A percentile compares a stretch with the other conserved stretches of the same genome.
These are phyloP conservation scores for Serrognathus titanus DNA, from an alignment of 2,888 invertebrate genomes.

Conservation along the genomic window DNA sequence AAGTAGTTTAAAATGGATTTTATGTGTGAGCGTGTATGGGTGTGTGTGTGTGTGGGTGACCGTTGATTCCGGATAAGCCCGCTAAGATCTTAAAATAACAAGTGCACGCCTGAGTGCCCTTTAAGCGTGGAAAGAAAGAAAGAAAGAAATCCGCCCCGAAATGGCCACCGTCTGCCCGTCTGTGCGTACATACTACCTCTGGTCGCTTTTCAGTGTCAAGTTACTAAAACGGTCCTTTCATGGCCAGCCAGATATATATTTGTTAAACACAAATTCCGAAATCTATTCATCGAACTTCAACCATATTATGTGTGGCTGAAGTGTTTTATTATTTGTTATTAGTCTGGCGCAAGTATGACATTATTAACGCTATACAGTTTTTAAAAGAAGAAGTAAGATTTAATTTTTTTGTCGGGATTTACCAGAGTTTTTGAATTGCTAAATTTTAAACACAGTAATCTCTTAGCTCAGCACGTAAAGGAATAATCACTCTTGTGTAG, in stretches of 20 bases:
- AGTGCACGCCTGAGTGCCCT: conserved; percentile 20
- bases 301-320: neutral
- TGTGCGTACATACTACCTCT: neutral
- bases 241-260: neutral
- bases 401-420: too few species aligned
- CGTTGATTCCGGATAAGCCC: conserved; percentile 14
- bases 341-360: conserved; percentile 1
- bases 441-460: neutral
- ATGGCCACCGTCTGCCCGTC: conserved; percentile 13
- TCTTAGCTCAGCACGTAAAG: too few species aligned
- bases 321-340: conserved; percentile 6
- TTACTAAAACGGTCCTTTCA: conserved; percentile 9
- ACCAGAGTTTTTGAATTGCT: too few species aligned
- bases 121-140: conserved; percentile 8
- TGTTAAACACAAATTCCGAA: conserved; percentile 6
- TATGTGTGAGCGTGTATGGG: neutral
- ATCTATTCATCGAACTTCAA: neutral
- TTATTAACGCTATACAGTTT: neutral
- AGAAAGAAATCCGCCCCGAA: conserved; percentile 14
- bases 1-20: conserved; percentile 2
- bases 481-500: too few species aligned
- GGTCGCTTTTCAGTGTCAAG: conserved; percentile 15
- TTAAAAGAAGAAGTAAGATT: too few species aligned
- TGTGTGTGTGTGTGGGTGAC: conserved; percentile 3
- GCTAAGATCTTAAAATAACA: conserved; percentile 22